Conservation (phyloP, 2,797 vertebrate species). For the Hirundo rustica region DNA sequence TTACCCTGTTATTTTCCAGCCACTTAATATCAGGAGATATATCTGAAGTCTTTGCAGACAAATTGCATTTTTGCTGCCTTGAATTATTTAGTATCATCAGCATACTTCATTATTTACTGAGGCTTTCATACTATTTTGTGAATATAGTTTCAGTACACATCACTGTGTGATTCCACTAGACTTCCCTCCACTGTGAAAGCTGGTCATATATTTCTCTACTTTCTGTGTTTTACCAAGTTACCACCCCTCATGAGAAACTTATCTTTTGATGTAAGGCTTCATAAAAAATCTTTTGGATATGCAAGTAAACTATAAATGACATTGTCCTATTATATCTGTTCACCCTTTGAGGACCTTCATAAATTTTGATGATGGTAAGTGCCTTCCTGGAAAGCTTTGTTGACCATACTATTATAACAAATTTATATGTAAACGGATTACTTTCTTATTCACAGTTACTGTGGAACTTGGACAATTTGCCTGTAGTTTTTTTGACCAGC, state of each 20-base stretch:
- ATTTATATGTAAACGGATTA: background rate
- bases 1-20: background rate
- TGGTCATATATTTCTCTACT: background rate
- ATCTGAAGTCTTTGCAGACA: slow-evolving; percentile 10
- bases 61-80: slow-evolving; percentile 15
- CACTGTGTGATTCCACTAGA: background rate
- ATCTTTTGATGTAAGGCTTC: background rate
- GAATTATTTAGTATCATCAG: slow-evolving; percentile 36
- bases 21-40: background rate
- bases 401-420: background rate
- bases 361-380: background rate
- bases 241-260: background rate
- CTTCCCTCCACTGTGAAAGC: background rate
- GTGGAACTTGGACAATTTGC: background rate
- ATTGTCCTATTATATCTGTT: background rate
- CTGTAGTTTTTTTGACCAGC: background rate
- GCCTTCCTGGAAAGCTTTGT: background rate
- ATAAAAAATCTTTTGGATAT: background rate
- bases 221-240: background rate
- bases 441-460: background rate
- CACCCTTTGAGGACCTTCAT: background rate
- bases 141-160: background rate
- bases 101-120: background rate
- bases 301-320: background rate
- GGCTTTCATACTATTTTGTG: background rate